Conservation (phyloP, 2,888 invertebrate species). For the Drosophila maculinotata region DNA sequence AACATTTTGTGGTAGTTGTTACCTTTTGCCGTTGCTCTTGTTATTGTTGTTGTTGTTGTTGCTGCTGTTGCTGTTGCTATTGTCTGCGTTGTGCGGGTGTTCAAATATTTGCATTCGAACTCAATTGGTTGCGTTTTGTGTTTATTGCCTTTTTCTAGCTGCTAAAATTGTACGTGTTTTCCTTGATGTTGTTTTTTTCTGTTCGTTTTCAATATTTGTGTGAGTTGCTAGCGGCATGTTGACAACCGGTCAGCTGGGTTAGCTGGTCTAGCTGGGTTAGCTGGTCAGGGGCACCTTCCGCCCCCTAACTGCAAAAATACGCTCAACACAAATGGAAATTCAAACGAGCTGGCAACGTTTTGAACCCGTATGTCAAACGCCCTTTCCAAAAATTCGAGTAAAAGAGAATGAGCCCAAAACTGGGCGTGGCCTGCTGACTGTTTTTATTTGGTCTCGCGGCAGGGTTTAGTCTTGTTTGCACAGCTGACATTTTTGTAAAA, state of each 20-base stretch:
- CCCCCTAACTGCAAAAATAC: constrained; percentile 1
- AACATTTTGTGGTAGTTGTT: constrained; percentile 26
- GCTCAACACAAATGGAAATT: constrained; percentile 65
- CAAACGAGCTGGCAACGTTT: constrained; percentile 64
- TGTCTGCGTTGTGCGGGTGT: constrained; percentile 41
- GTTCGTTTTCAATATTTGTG: constrained; percentile 46
- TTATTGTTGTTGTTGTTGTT: constrained; percentile 12
- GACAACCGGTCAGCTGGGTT: constrained; percentile 44
- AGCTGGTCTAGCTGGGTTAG: constrained; percentile 34
- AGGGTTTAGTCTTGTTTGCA: constrained; percentile 61
- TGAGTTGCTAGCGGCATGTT: constrained; percentile 28
- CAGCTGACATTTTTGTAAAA: constrained; percentile 72
- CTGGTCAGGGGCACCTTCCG: constrained; percentile 42
- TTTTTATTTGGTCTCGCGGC: constrained; percentile 34
- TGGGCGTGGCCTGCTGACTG: constrained; percentile 18
- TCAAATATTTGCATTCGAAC: constrained; percentile 78
- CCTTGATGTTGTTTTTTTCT: constrained; percentile 23
- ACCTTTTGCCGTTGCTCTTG: too few relatives aligned
- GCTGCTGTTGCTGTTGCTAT: constrained; percentile 12
- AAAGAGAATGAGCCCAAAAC: constrained; percentile 5
- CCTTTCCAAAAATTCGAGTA: constrained; percentile 6
- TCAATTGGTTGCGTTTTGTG: constrained; percentile 79
- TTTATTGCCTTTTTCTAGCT: constrained; percentile 70
- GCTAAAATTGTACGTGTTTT: constrained; percentile 57
- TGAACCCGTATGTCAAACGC: constrained; percentile 65